Evolutionary conservation across 2,888 invertebrate species (phyloP), one percentile per base, ranked within the genome.

Genomic region (Uloborus plumipes): DNA sequence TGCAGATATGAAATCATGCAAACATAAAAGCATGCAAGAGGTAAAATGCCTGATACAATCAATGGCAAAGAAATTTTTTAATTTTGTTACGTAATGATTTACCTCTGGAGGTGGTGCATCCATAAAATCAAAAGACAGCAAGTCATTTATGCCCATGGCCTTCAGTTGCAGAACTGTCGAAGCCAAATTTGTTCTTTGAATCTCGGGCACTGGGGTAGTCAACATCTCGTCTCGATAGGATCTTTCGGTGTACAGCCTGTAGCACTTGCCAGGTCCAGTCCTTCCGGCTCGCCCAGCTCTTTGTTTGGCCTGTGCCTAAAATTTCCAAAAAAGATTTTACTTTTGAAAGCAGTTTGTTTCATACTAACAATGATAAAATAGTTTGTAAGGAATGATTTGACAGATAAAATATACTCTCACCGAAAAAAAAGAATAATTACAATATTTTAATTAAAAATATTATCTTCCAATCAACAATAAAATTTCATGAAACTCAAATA

Each of bases 51-150:
- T 26, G 26, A 26, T 26, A 1, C 39, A 39, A 11, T n/a, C n/a
- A n/a, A n/a, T n/a, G n/a, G n/a, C n/a, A n/a, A n/a, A n/a, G n/a
- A n/a, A n/a, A n/a, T n/a, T n/a, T n/a, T n/a, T n/a, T n/a, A n/a
- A n/a, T n/a, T n/a, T n/a, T n/a, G n/a, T n/a, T 9, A 11, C 11
- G 9, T 39, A 11, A 39, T 13, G 31, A 73, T 62, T 50, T 81
- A 86, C 87, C 78, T 99, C 98, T 22, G 97, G 96, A 0, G 99
- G 98, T 31, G 99, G 99, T 0, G 99, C 96, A 89, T 99, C 99
- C 99, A 99, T 99, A 91, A 99, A 99, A 91, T 99, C 99, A 89
- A 99, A 99, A 89, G 97, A 95, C 26, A 99, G 90, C 73, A 99
- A 91, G 90, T 99, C 99, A 89, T 99, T 99, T 87, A 99, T 99